Conservation (phyloP, 2,113 vertebrate species). For the Apodemus speciosus region DNA sequence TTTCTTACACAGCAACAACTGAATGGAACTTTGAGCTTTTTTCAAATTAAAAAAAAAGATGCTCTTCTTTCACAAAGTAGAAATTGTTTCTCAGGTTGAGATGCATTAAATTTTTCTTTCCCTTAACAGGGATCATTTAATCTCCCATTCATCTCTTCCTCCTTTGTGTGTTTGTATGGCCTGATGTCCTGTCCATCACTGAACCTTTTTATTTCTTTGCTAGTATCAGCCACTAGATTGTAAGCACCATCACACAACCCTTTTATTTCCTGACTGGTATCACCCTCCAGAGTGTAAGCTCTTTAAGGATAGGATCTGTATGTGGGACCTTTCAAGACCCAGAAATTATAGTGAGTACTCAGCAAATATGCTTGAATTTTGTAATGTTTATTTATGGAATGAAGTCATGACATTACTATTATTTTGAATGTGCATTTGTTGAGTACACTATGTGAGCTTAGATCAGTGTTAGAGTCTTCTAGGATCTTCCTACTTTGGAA, state of each 20-base stretch:
- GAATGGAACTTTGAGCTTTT: conserved; percentile 34
- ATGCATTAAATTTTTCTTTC: neutral
- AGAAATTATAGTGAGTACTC: conserved; percentile 31
- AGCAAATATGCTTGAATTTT: conserved; percentile 50
- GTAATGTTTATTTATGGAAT: conserved; percentile 33
- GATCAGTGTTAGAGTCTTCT: conserved; percentile 16
- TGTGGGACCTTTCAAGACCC: neutral
- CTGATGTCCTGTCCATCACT: conserved; percentile 8
- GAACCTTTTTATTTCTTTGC: conserved; percentile 23
- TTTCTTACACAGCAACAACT: conserved; percentile 30
- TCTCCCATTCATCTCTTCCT: conserved; percentile 34
- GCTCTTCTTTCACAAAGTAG: conserved; percentile 39
- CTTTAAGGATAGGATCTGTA: conserved; percentile 35
- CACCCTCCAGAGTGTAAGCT: conserved; percentile 56
- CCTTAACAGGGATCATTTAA: neutral
- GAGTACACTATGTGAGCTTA: neutral
- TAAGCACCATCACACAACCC: conserved; percentile 7
- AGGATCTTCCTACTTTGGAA: neutral
- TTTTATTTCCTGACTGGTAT: conserved; percentile 8
- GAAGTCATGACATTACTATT: conserved; percentile 17
- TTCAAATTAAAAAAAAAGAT: conserved; percentile 43
- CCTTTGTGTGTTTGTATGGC: conserved; percentile 29
- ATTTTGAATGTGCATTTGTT: conserved; percentile 44
- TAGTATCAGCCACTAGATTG: conserved; percentile 31
- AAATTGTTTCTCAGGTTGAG: conserved; percentile 20